These are phyloP conservation scores for Chlorops oryzae DNA, from an alignment of 1,140 invertebrate species.

Conservation along the genomic window DNA sequence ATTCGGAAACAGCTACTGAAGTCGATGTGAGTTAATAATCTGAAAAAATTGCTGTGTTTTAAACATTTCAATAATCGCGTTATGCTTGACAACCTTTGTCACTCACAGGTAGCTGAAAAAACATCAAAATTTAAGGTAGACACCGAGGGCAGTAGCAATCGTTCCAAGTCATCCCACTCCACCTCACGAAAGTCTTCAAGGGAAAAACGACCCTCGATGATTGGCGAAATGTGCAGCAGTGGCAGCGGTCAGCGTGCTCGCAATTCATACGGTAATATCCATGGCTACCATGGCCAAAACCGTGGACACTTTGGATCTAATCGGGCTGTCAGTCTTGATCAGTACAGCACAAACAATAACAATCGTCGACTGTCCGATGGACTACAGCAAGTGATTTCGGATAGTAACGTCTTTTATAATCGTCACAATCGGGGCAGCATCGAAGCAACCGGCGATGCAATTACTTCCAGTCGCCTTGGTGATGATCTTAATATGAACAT, in stretches of 20 bases:
- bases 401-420: constrained; percentile 46
- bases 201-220: constrained; percentile 47
- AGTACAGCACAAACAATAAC: constrained; percentile 38
- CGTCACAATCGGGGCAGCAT: constrained; percentile 35
- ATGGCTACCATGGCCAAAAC: constrained; percentile 42
- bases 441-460: constrained; percentile 15
- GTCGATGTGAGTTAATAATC: constrained; percentile 54
- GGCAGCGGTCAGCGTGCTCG: constrained; percentile 42
- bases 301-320: constrained; percentile 46
- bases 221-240: constrained; percentile 46
- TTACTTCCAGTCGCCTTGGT: background rate
- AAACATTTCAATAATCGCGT: background rate
- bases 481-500: constrained; percentile 42
- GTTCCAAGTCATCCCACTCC: constrained; percentile 41
- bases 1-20: constrained; percentile 65
- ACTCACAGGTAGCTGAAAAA: constrained; percentile 56
- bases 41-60: background rate
- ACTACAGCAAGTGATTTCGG: constrained; percentile 44
- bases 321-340: constrained; percentile 43
- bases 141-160: constrained; percentile 55
- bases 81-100: background rate
- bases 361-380: constrained; percentile 45
- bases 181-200: constrained; percentile 42
- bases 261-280: constrained; percentile 46
- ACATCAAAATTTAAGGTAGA: constrained; percentile 69